These are phyloP conservation scores for Lindbergichthys nudifrons DNA, from an alignment of 2,797 vertebrate species.

Conservation along the genomic window DNA sequence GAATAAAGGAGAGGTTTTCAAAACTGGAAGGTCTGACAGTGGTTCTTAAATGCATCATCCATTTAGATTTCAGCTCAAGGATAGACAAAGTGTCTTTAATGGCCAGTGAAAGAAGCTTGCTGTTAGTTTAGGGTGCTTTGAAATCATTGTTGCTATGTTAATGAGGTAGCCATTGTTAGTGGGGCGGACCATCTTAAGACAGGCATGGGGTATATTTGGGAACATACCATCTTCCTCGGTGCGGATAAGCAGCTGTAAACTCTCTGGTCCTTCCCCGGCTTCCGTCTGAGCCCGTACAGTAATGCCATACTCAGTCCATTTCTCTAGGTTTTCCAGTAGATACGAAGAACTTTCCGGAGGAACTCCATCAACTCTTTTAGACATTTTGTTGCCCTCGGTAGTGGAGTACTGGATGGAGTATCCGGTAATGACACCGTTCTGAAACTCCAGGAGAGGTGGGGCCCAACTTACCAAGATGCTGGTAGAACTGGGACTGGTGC, in stretches of 20 bases:
- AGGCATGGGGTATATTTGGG: slow-evolving; percentile 76
- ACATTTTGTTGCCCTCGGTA: slow-evolving; percentile 88
- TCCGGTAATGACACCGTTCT: slow-evolving; percentile 92
- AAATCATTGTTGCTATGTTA: slow-evolving; percentile 56
- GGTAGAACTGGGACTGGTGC: slow-evolving; percentile 96
- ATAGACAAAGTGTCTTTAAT: slow-evolving; percentile 28
- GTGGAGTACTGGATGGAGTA: slow-evolving; percentile 93
- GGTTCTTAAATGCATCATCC: slow-evolving; percentile 50
- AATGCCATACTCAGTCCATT: slow-evolving; percentile 97
- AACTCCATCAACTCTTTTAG: slow-evolving; percentile 89
- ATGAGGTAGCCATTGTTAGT: slow-evolving; percentile 62
- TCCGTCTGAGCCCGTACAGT: slow-evolving; percentile 93
- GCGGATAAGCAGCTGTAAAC: slow-evolving; percentile 93
- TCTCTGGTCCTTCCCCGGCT: slow-evolving; percentile 95
- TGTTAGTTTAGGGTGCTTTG: slow-evolving; percentile 61
- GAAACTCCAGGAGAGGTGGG: slow-evolving; percentile 92
- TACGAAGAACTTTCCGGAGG: slow-evolving; percentile 88
- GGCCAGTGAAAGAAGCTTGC: slow-evolving; percentile 26
- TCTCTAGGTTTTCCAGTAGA: slow-evolving; percentile 95
- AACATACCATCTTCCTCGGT: slow-evolving; percentile 99
- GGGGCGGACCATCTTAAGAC: slow-evolving; percentile 53
- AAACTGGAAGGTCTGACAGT: slow-evolving; percentile 41
- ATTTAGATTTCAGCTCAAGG: slow-evolving; percentile 28
- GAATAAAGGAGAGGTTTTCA: slow-evolving; percentile 45
- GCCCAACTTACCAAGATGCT: slow-evolving; percentile 99